Evolutionary conservation across 2,797 vertebrate genomes (phyloP), one percentile per base, ranked within the genome.

Genomic region (Enteromius trimaculatus): DNA sequence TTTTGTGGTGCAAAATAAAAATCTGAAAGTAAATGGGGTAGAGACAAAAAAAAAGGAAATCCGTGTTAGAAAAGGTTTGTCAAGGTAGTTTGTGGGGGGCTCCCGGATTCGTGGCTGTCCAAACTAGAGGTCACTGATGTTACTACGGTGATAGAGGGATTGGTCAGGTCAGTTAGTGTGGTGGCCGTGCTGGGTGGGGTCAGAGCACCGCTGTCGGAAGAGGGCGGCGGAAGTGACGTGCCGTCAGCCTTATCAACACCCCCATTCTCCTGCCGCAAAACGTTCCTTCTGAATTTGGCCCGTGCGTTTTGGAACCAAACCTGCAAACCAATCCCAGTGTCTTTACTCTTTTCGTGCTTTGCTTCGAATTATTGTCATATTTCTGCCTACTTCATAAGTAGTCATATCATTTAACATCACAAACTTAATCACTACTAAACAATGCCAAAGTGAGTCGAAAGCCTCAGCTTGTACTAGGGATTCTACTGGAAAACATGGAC

Each of bases 301-400:
- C 98, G 95, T 92, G 98, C 98, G 96, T 99, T 99, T 99, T 99
- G 98, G 97, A 99, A 99, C 98, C 98, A 99, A 96, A 99, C 98
- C 98, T 99, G 98, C 96, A 99, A 99, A 99, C 97, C 97, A 99
- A 99, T 97, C 96, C 98, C 97, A 98, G 90, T 95, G 96, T 95
- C 96, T 99, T 99, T 99, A 97, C 97, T 92, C 94, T 92, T 92
- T 81, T 90, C 88, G 87, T 90, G 89, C 75, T 89, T 87, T 87
- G 81, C 77, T 87, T 76, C 65, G 19, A 71, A 62, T 80, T 79
- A 85, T 47, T 86, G 58, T 87, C 65, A 87, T 84, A 86, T 71
- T 81, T 88, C 66, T 89, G 84, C 62, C 77, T 89, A 91, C 87
- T 89, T 84, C 42, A 44, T 44, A 13, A 44, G 64, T 74, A 83